Evolutionary conservation across 35 echinoderm and acorn worm genomes (phyloP).

Genomic region (Heliocidaris erythrogramma): DNA sequence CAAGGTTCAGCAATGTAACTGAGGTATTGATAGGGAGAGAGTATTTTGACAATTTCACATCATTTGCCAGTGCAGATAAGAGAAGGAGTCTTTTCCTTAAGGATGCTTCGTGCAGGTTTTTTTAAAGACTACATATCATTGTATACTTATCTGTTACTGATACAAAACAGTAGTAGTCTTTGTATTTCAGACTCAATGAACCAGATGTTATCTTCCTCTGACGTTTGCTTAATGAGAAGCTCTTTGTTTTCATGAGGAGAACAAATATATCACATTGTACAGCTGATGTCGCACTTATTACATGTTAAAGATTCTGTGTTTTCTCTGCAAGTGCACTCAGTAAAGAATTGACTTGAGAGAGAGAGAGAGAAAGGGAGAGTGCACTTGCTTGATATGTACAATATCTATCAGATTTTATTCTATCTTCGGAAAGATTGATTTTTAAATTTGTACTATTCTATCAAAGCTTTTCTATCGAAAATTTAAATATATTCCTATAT

Average conservation of each 20-base stretch:
- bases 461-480: conserved; percentile 5
- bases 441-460: conserved; percentile 14
- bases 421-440: neutral
- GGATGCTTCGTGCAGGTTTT: neutral
- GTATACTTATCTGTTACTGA: neutral
- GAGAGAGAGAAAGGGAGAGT: neutral
- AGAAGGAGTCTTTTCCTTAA: neutral
- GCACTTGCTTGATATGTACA: neutral
- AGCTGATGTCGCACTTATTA: neutral
- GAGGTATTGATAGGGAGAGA: too few relatives aligned
- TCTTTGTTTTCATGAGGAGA: neutral
- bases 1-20: too few relatives aligned
- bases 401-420: neutral
- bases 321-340: neutral
- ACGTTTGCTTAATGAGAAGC: neutral
- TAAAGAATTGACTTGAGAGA: neutral
- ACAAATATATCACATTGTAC: neutral
- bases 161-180: neutral
- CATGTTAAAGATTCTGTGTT: neutral
- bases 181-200: neutral
- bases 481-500: conserved; percentile 7
- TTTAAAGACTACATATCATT: neutral
- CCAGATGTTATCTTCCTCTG: neutral
- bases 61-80: neutral
- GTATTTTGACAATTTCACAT: too few relatives aligned